Conservation (phyloP, 2,113 vertebrate genomes). For the Glareola pratincola region DNA sequence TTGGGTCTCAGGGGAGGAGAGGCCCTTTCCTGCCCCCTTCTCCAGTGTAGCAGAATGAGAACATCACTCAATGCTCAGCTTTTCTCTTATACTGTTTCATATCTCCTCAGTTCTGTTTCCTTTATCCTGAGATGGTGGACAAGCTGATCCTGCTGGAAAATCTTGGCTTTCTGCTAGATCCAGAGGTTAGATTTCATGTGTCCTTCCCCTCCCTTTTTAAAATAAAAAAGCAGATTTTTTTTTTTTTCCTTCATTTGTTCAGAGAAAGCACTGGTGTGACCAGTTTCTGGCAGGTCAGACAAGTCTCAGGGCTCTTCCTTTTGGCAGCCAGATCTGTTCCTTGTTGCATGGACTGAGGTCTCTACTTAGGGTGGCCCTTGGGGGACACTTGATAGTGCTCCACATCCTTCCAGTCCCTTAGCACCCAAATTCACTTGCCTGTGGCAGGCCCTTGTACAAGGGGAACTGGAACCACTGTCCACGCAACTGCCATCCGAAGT, state of each 20-base stretch:
- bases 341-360: neutral
- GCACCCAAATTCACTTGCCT: neutral
- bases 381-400: neutral
- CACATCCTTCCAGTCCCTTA: neutral
- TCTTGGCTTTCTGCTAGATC: conserved; percentile 72
- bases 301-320: neutral
- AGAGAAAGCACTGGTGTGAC: neutral
- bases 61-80: neutral
- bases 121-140: conserved; percentile 91
- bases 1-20: neutral
- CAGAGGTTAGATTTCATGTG: conserved; percentile 38
- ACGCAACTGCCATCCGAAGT: neutral
- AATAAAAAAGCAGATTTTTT: neutral
- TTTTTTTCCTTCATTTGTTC: neutral
- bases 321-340: neutral
- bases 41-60: neutral
- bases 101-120: conserved; percentile 78
- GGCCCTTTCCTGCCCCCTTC: neutral
- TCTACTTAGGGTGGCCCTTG: neutral
- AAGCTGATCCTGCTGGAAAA: conserved; percentile 83
- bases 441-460: neutral
- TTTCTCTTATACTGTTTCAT: neutral
- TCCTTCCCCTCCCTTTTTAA: neutral
- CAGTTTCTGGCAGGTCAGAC: neutral
- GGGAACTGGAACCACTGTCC: neutral